These are phyloP conservation scores for Scarus forsteni DNA, from an alignment of 2,797 vertebrate genomes.

Conservation along the genomic window DNA sequence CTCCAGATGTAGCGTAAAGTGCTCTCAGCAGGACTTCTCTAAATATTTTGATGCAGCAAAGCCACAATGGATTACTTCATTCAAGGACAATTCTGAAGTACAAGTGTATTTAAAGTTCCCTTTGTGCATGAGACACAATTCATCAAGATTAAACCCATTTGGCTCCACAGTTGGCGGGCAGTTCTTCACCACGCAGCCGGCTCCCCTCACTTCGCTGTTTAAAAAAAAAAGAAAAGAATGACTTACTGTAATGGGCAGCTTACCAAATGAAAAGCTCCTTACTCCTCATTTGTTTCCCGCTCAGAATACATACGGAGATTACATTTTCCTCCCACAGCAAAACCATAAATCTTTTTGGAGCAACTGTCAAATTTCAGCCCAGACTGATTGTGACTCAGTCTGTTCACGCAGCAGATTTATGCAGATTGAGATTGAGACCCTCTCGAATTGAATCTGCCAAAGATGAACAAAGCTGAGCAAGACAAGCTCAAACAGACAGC, in stretches of 20 bases:
- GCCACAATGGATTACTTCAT: not conserved
- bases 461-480: constrained; percentile 10
- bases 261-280: constrained; percentile 55
- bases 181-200: constrained; percentile 10
- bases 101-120: constrained; percentile 21
- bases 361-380: constrained; percentile 39
- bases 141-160: constrained; percentile 26
- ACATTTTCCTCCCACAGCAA: constrained; percentile 46
- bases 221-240: constrained; percentile 49
- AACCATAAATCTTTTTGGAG: constrained; percentile 44
- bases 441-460: constrained; percentile 23
- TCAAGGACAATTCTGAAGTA: constrained; percentile 9
- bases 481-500: not conserved
- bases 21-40: not conserved
- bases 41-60: constrained; percentile 1
- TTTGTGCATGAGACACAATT: constrained; percentile 19
- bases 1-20: not conserved
- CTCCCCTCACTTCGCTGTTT: constrained; percentile 37
- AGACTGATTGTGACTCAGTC: constrained; percentile 32
- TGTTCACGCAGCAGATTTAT: constrained; percentile 36
- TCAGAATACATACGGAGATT: constrained; percentile 48
- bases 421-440: constrained; percentile 20
- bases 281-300: constrained; percentile 50
- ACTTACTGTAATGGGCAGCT: constrained; percentile 46
- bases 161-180: constrained; percentile 27